Base-by-base conservation (phyloP, 2,113 vertebrate species). In the Setophaga petechia region DNA sequence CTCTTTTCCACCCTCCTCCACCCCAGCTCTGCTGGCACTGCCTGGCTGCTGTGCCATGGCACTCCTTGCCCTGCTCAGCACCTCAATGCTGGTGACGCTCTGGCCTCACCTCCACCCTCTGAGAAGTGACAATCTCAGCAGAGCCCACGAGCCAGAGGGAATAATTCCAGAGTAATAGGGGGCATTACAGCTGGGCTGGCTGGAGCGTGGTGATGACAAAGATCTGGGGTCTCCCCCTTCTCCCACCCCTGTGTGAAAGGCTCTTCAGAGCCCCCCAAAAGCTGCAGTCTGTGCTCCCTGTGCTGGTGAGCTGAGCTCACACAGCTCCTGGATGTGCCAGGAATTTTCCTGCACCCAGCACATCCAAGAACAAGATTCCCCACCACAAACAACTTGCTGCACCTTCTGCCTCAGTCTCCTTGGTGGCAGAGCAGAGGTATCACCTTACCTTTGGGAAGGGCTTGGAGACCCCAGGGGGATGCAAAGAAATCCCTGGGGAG, bases 181-280 rank as follows among this genome's bases (percentile, higher is more conserved):
- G 23, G 51, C 6, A 31, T 31, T 12, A 31, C 17, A 73, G 76
- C 44, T 4, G 20, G 21, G 21, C 21, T 24, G 67, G 63, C 62
- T 49, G 58, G 18, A 55, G 66, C 0, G 0, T 1, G 2, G 67
- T 15, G 58, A 61, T 2, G 6, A 31, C 1, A 0, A 3, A 0
- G 71, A 68, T 37, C 35, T 67, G 52, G 57, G n/a, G 14, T 18
- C 5, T 39, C 31, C 30, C 28, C 12, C 14, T 87, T 84, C 27
- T 83, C 62, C 61, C 43, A 63, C 1, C 22, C 47, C 23, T 10
- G 11, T 12, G n/a, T 37, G 24, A 74, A 71, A 90, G 51, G 78
- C 86, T 73, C 79, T 68, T 37, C 62, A 82, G 83, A 76, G 58
- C 59, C 54, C 37, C 43, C 17, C 2, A 0, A 43, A 49, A 87